Evolutionary conservation across 2,888 invertebrate species (phyloP).

Genomic region (Ormyrus labotus): DNA sequence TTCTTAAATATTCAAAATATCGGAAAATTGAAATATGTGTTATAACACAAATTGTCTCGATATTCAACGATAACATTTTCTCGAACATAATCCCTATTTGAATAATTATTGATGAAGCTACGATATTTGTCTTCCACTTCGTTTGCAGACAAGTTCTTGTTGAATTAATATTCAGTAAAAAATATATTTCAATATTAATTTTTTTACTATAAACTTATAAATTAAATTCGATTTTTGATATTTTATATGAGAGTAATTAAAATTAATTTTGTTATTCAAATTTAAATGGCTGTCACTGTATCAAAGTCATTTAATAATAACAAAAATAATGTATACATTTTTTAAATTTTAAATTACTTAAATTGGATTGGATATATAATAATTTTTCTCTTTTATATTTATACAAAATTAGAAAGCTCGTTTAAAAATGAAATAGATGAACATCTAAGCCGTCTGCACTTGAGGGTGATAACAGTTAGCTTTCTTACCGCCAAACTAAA

Average conservation of each 20-base stretch:
- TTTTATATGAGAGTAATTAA: too few relatives aligned
- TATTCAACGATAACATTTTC: background rate
- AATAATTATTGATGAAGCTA: background rate
- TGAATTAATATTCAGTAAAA: slow-evolving; percentile 16
- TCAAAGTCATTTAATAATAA: too few relatives aligned
- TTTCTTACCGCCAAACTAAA: slow-evolving; percentile 30
- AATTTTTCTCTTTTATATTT: background rate
- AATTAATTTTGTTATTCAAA: too few relatives aligned
- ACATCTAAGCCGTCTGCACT: background rate
- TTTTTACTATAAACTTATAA: background rate
- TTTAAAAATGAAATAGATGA: slow-evolving; percentile 17
- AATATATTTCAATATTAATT: background rate
- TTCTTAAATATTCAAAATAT: background rate
- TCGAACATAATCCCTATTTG: slow-evolving; percentile 1
- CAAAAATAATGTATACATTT: too few relatives aligned
- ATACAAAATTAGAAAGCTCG: slow-evolving; percentile 5
- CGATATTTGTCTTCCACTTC: slow-evolving; percentile 22
- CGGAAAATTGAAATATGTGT: slow-evolving; percentile 5
- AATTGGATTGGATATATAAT: too few relatives aligned
- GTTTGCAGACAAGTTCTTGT: slow-evolving; percentile 36
- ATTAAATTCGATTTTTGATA: too few relatives aligned
- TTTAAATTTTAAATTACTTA: too few relatives aligned
- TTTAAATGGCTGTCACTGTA: too few relatives aligned
- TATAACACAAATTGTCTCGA: background rate
- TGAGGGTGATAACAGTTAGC: background rate